Evolutionary conservation across 2,888 invertebrate species (phyloP), one percentile per base, ranked within the genome.

Genomic region (Eurytoma adleriae): DNA sequence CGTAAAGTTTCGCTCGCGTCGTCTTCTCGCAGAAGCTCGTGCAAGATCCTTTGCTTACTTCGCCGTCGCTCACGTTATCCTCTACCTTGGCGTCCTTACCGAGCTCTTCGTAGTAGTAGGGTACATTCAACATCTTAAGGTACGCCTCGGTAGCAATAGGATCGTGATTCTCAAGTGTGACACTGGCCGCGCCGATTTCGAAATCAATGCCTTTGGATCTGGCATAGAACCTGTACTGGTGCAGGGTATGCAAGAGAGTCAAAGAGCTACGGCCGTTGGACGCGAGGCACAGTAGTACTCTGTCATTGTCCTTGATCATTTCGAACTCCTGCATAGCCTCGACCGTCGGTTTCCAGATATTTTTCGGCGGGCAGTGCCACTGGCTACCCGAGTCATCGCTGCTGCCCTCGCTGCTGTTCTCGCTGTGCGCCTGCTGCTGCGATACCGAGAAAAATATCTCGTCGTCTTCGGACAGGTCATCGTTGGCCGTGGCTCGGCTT

Each of bases 221-320:
- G 4, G 94, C 93, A 87, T 96, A 95, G 90, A 94, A 95, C 91
- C 96, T 96, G 90, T 96, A 96, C 89, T 97, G 97, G 75, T 95
- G 94, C 86, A 98, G 91, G 0, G 96, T 94, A 89, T 98, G 97
- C 0, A 98, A 91, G 13, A 98, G 92, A 0, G 96, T 95, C n/a
- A 97, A 91, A 0, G 97, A 97, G 87, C 96, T 95, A 84, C 95
- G 95, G 2, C 96, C 96, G 0, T 96, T 84, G 0, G 85, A 80
- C 0, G 97, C 96, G 64, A 98, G 91, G 88, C 97, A 97, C 16
- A 97, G 94, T 87, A 98, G 92, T 18, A 97, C 94, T 82, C 94
- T 93, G 89, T 98, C 97, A 2, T 96, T 96, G 83, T 96, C 94
- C 73, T 94, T 92, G 78, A 98, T 93, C 97, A 97, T 97, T 82